A percentile compares a stretch with the other conserved stretches of the same genome.
These are phyloP conservation scores for Callipepla californica DNA, from an alignment of 2,113 vertebrate genomes.

Conservation along the genomic window DNA sequence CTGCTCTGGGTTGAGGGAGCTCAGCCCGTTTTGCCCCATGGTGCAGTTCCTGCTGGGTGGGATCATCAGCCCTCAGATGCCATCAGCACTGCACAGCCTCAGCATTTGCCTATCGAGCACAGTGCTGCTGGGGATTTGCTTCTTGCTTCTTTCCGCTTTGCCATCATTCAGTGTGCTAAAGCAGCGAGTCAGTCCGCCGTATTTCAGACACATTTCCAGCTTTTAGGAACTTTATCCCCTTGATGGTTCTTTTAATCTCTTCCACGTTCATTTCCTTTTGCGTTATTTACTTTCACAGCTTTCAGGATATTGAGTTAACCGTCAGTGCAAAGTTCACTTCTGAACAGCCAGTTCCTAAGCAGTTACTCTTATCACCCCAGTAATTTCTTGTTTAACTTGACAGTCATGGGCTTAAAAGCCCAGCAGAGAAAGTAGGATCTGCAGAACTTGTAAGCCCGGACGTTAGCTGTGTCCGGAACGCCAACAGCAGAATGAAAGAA, in stretches of 20 bases:
- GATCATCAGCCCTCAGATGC: not conserved
- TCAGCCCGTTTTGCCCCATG: not conserved
- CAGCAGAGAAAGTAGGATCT: not conserved
- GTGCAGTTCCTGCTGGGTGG: not conserved
- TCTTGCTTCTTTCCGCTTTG: not conserved
- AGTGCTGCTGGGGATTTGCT: not conserved
- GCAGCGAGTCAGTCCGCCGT: not conserved
- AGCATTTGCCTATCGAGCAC: not conserved
- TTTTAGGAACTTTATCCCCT: not conserved
- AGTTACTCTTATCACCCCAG: not conserved
- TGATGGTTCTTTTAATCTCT: not conserved
- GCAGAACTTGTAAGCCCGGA: not conserved
- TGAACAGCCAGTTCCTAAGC: not conserved
- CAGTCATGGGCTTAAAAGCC: not conserved
- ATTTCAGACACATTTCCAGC: not conserved
- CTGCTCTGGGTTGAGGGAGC: not conserved
- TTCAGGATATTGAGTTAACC: rapidly evolving
- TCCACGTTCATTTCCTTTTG: not conserved
- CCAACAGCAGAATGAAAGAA: not conserved
- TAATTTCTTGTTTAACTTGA: conserved; percentile 3
- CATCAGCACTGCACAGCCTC: not conserved
- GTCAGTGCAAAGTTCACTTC: conserved; percentile 12
- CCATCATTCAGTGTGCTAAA: not conserved
- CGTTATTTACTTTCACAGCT: not conserved
- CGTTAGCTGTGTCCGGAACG: not conserved